Evolutionary conservation across 2,113 vertebrate species (phyloP), one percentile per base, ranked within the genome.

Genomic region (Urocynchramus pylzowi): DNA sequence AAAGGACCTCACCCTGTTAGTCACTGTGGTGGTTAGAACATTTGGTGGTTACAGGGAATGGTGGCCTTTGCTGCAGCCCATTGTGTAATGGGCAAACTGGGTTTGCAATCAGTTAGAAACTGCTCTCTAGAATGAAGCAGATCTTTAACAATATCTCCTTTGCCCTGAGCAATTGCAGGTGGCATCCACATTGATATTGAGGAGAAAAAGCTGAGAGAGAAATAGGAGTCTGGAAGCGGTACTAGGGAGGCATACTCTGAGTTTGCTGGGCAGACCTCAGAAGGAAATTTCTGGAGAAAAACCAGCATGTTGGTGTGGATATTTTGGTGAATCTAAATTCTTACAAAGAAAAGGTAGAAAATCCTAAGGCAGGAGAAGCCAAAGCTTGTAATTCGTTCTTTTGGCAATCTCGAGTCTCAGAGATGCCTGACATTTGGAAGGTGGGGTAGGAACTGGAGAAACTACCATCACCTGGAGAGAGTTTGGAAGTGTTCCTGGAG

Each of bases 161-260:
- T 86, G 16, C 12, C 20, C 18, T 73, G 26, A 65, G 37, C 5
- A 53, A 19, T 33, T 71, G 15, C 57, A 69, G 59, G 9, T 69
- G 65, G n/a, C 26, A 47, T 52, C 19, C 10, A 42, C 10, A 4
- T 5, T 12, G 19, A 24, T 35, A 35, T 6, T 0, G 1, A 67
- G 50, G 31, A 65, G 19, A 53, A 67, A 91, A 87, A 47, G 10
- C 30, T 28, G 30, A n/a, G 30, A 50, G n/a, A 68, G 16, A 73
- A 54, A 56, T 2, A 61, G 3, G 19, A 49, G 14, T 19, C 27
- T 74, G 73, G 61, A 77, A 39, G 21, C 30, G 7, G 11, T 83
- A 23, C 24, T 33, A 23, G 26, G 45, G 35, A 82, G 93, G 16
- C 49, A 71, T 10, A 52, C 9, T 47, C 24, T 41, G 47, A 60